phyloP scores from a whole-genome alignment of 2,113 vertebrate genomes.

The Coptodon bakossiorum region DNA sequence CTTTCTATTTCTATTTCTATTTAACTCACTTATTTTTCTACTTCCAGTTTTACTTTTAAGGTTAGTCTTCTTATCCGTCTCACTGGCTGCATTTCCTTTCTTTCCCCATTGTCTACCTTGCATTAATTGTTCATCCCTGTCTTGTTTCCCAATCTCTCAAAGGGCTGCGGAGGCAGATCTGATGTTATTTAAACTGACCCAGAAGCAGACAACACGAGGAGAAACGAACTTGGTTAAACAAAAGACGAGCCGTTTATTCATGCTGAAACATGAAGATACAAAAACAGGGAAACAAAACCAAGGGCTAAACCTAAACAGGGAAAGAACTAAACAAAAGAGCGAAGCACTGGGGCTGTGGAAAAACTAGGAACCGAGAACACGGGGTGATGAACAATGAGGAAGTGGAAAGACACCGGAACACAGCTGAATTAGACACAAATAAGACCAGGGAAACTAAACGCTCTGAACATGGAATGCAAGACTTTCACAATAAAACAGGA shows the following conservation, averaged over 20 bases:
- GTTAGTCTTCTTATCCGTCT: background rate
- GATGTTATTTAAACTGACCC: background rate
- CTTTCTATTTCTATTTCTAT: background rate
- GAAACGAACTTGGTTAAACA: background rate
- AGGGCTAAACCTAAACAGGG: background rate
- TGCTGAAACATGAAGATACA: background rate
- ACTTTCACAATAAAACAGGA: background rate
- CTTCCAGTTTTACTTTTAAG: background rate
- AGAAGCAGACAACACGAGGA: background rate
- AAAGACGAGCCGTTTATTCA: background rate
- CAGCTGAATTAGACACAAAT: background rate
- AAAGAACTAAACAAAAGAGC: background rate
- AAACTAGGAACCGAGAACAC: fast-evolving
- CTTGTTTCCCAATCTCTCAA: background rate
- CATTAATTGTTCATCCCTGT: background rate
- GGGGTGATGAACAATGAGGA: background rate
- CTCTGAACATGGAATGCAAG: background rate
- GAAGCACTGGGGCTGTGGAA: background rate
- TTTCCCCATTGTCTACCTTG: background rate
- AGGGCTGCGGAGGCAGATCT: background rate
- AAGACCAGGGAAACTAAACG: background rate
- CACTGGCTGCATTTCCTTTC: background rate
- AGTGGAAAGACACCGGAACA: background rate
- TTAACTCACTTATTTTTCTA: background rate
- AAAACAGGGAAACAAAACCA: background rate